Conservation (phyloP, 2,888 invertebrate species). For the Steinernema scapterisci region DNA sequence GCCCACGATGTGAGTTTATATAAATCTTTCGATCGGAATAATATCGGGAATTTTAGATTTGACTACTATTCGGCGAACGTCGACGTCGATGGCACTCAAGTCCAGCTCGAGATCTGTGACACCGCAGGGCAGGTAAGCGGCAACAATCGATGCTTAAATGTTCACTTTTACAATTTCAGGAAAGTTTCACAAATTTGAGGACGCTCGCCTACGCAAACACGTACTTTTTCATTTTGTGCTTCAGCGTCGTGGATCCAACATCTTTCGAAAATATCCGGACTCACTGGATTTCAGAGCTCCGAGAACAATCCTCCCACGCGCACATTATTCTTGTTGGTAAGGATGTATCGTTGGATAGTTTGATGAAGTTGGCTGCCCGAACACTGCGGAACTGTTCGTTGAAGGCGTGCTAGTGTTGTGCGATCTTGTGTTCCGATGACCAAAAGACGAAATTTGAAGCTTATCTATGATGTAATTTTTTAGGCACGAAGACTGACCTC, state of each 20-base stretch:
- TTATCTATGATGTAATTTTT: too few species aligned
- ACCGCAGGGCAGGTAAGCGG: slow-evolving; percentile 87
- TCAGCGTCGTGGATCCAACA: slow-evolving; percentile 97
- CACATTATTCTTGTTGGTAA: slow-evolving; percentile 98
- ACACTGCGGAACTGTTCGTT: slow-evolving; percentile 90
- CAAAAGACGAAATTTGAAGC: too few species aligned
- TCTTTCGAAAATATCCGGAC: slow-evolving; percentile 99
- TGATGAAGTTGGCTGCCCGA: slow-evolving; percentile 93
- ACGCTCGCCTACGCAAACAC: slow-evolving; percentile 97
- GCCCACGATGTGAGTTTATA: slow-evolving; percentile 72
- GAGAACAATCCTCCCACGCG: slow-evolving; percentile 98
- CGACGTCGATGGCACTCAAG: slow-evolving; percentile 96
- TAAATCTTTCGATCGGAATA: not conserved
- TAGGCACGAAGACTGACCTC: too few species aligned
- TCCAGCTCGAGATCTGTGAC: slow-evolving; percentile 95
- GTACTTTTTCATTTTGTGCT: slow-evolving; percentile 98
- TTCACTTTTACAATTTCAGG: slow-evolving; percentile 40
- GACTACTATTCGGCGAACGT: slow-evolving; percentile 98
- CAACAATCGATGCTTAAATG: not conserved
- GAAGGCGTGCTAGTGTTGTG: too few species aligned
- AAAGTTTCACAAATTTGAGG: slow-evolving; percentile 84
- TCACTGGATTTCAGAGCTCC: slow-evolving; percentile 99
- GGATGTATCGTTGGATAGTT: too few species aligned
- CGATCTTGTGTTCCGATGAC: slow-evolving; percentile 94
- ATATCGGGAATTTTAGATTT: slow-evolving; percentile 77